A percentile compares a stretch with the other conserved stretches of the same genome.
Conservation (phyloP, 2,797 vertebrate species). For the Leptatherina wallacei region DNA sequence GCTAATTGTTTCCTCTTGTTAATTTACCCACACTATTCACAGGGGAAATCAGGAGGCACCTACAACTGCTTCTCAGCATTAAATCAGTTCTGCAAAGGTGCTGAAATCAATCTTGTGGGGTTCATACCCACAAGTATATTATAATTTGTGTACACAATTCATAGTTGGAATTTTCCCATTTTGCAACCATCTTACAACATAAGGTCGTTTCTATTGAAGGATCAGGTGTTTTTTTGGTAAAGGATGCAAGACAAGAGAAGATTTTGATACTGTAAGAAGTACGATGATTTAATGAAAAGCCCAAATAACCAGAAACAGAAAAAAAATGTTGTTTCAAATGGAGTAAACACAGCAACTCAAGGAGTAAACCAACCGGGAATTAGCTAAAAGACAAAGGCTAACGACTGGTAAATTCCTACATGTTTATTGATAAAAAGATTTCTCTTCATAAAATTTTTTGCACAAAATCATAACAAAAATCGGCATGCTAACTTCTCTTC, state of each 20-base stretch:
- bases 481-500: constrained; percentile 2
- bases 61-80: constrained; percentile 65
- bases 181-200: constrained; percentile 13
- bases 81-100: constrained; percentile 59
- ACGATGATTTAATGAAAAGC: neutral
- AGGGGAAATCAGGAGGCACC: constrained; percentile 70
- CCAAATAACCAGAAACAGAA: neutral
- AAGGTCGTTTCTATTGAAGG: constrained; percentile 4
- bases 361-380: neutral
- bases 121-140: neutral
- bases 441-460: neutral
- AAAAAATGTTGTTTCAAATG: neutral
- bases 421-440: constrained; percentile 8
- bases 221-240: constrained; percentile 18
- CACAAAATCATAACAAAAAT: constrained; percentile 1
- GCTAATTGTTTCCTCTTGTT: constrained; percentile 52
- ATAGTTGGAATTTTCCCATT: constrained; percentile 15
- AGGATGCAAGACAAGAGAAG: neutral
- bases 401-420: neutral
- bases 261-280: neutral
- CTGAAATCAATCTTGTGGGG: constrained; percentile 20
- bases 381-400: neutral
- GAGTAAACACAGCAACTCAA: neutral
- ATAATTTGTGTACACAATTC: constrained; percentile 2
- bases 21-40: constrained; percentile 62